Conservation (phyloP, 92 coral and sea anemone species). For the Bergia puertoricense region DNA sequence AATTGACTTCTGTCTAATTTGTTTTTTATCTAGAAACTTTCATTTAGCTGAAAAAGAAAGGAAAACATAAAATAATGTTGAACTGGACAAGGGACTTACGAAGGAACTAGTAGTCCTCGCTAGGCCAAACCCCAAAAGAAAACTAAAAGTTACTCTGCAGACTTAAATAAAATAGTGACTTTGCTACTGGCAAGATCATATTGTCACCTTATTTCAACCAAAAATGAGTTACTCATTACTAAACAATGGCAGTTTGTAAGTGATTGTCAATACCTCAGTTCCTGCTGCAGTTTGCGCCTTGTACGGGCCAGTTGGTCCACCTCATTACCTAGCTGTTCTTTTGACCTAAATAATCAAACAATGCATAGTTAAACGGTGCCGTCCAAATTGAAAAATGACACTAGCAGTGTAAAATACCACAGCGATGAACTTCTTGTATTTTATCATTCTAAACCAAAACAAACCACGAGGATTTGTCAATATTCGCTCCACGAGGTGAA, state of each 20-base stretch:
- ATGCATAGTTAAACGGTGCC: too few relatives aligned
- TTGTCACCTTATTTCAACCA: background rate
- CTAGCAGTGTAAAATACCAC: background rate
- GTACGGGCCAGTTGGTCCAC: constrained; percentile 18
- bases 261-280: constrained; percentile 4
- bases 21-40: background rate
- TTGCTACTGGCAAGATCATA: too few relatives aligned
- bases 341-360: background rate
- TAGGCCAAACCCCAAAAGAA: too few relatives aligned
- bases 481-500: background rate
- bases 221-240: background rate
- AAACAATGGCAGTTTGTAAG: background rate
- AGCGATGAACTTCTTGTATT: background rate
- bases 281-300: constrained; percentile 32
- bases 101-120: too few relatives aligned
- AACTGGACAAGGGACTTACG: background rate
- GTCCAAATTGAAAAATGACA: background rate
- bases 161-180: too few relatives aligned
- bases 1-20: background rate
- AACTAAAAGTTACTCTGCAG: too few relatives aligned
- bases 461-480: background rate
- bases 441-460: background rate
- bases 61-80: background rate
- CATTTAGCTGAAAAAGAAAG: background rate
- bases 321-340: constrained; percentile 33